Evolutionary conservation across 2,113 vertebrate species (phyloP), one percentile per base, ranked within the genome.

Genomic region (Acrocephalus arundinaceus): DNA sequence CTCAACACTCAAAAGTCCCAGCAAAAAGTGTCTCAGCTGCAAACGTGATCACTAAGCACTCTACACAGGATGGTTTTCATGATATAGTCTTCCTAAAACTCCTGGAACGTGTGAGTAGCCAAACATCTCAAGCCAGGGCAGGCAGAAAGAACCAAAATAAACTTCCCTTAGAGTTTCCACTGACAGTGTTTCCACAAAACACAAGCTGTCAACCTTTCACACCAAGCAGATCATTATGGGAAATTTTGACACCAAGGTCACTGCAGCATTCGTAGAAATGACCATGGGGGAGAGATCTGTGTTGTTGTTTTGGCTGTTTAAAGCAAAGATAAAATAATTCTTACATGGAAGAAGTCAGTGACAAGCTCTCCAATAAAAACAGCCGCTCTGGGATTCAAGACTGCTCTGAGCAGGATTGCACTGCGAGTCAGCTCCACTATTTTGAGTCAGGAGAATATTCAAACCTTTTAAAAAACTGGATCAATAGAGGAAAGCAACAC

Each of bases 1-100:
- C 85, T 58, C 57, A 33, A 49, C 17, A 19, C 43, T 37, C 31
- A 0, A n/a, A 37, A 52, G 27, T 14, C 19, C 63, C 74, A 67
- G 0, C 2, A 0, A 30, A 46, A n/a, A 74, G n/a, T 1, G 25
- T n/a, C 73, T 5, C 62, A 31, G 21, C 58, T 22, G 22, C 37
- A 54, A 80, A 48, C 37, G 20, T 39, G 54, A 43, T 24, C 41
- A 14, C 48, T 5, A 57, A 48, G 55, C 4, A 9, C 70, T 16
- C 51, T 15, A 46, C 24, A 30, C 14, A 46, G 62, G 39, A 30
- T 45, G 45, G 10, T 67, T 72, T 61, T 21, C 45, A 39, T 4
- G 6, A 35, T 7, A 30, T 1, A 37, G 5, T 51, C 49, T 85
- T 58, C 90, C 71, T 20, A 71, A 72, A 74, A 88, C 61, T 48